phyloP scores from a whole-genome alignment of 2,113 vertebrate species.

The Lanius collurio region DNA sequence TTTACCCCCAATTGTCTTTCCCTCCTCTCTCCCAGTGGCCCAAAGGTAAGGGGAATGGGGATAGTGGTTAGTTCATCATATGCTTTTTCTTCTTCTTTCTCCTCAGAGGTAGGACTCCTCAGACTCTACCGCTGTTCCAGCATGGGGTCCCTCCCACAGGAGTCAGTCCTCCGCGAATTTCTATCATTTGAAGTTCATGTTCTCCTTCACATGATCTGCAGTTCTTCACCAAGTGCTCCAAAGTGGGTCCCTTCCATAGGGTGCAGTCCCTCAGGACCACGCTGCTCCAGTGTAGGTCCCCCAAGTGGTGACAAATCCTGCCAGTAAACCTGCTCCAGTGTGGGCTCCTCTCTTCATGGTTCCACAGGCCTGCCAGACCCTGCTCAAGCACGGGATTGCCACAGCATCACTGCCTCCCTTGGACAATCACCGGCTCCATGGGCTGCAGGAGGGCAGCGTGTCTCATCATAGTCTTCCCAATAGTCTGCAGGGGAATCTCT shows the following conservation, averaged over 20 bases:
- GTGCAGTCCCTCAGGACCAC: neutral
- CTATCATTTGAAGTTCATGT: accelerated
- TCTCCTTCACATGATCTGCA: neutral
- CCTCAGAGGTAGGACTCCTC: neutral
- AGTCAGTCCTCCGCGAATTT: neutral
- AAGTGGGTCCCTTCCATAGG: neutral
- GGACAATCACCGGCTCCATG: neutral
- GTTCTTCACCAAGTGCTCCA: neutral
- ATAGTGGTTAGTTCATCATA: neutral
- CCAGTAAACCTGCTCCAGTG: neutral
- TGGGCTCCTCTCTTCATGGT: too few species aligned
- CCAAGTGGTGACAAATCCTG: accelerated
- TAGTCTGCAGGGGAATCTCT: neutral
- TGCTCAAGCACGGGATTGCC: neutral
- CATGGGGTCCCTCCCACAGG: neutral
- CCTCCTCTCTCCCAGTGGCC: neutral
- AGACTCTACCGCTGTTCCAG: neutral
- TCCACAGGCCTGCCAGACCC: neutral
- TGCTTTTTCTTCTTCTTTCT: neutral
- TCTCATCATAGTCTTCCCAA: neutral
- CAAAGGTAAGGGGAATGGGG: neutral
- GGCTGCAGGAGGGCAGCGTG: neutral
- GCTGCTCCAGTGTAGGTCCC: neutral
- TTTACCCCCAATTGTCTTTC: neutral
- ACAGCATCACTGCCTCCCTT: neutral